phyloP scores from a whole-genome alignment of 2,888 invertebrate species.

The Heliconius cydno region DNA sequence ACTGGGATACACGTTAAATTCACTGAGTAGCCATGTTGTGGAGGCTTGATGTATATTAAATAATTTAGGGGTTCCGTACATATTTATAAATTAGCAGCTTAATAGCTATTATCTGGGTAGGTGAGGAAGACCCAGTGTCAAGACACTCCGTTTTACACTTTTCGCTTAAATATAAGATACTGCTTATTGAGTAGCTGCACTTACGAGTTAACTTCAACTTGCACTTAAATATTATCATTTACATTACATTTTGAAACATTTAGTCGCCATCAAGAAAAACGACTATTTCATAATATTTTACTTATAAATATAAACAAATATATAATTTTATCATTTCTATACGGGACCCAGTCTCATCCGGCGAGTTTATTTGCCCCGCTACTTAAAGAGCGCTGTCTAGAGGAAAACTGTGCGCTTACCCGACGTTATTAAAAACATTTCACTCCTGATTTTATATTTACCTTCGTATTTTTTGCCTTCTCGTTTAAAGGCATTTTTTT shows the following conservation, averaged over 20 bases:
- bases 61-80: constrained; percentile 35
- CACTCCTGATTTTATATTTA: constrained; percentile 46
- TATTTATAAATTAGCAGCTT: not conserved
- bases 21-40: constrained; percentile 49
- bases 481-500: constrained; percentile 39
- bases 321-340: not conserved
- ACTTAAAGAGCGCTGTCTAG: constrained; percentile 57
- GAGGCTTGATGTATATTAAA: constrained; percentile 33
- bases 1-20: constrained; percentile 52
- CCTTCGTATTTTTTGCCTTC: constrained; percentile 42
- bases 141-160: not conserved
- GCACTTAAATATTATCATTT: no score
- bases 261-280: no score
- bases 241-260: no score
- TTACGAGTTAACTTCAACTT: no score
- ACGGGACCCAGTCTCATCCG: constrained; percentile 46
- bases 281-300: no score
- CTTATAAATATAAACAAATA: not conserved
- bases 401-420: constrained; percentile 58
- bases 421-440: constrained; percentile 52
- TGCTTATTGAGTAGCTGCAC: no score
- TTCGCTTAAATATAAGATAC: no score
- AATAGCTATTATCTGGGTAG: not conserved
- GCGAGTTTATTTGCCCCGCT: constrained; percentile 61
- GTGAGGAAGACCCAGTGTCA: not conserved